phyloP scores from a whole-genome alignment of 1,140 invertebrate genomes.

The Condylostylus longicornis region DNA sequence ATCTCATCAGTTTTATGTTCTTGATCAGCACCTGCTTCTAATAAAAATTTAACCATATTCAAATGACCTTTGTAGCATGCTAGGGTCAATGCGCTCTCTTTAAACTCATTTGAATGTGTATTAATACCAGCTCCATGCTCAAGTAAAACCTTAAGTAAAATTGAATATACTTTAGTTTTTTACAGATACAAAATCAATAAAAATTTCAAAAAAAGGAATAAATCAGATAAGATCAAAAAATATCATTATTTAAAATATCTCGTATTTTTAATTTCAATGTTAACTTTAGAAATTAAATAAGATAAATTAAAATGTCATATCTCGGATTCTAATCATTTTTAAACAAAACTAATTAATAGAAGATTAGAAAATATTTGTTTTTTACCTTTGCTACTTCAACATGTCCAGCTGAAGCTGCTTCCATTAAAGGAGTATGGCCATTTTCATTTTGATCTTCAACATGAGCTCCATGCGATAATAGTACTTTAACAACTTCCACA shows the following conservation, averaged over 20 bases:
- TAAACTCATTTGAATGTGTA: slow-evolving; percentile 97
- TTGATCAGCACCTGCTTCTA: slow-evolving; percentile 87
- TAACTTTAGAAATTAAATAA: background rate
- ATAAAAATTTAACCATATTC: slow-evolving; percentile 91
- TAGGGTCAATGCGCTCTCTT: slow-evolving; percentile 86
- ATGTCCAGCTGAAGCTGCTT: slow-evolving; percentile 93
- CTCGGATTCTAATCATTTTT: slow-evolving; percentile 31
- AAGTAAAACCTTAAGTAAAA: slow-evolving; percentile 50
- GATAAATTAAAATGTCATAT: slow-evolving; percentile 17
- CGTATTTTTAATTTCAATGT: too few species aligned
- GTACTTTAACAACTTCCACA: slow-evolving; percentile 74
- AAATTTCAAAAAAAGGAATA: background rate
- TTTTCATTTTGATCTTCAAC: slow-evolving; percentile 99
- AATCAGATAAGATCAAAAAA: slow-evolving; percentile 32
- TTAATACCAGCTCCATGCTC: slow-evolving; percentile 92
- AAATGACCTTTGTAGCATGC: slow-evolving; percentile 97
- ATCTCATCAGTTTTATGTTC: slow-evolving; percentile 99
- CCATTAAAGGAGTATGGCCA: slow-evolving; percentile 97
- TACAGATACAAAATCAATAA: slow-evolving; percentile 9
- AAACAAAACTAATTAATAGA: background rate
- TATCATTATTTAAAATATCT: slow-evolving; percentile 17
- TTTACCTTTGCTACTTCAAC: slow-evolving; percentile 74
- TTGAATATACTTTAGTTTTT: background rate
- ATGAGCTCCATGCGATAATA: slow-evolving; percentile 82
- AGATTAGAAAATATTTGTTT: background rate